Evolutionary conservation across 2,888 invertebrate species (phyloP).

Genomic region (Aporophyla lueneburgensis): DNA sequence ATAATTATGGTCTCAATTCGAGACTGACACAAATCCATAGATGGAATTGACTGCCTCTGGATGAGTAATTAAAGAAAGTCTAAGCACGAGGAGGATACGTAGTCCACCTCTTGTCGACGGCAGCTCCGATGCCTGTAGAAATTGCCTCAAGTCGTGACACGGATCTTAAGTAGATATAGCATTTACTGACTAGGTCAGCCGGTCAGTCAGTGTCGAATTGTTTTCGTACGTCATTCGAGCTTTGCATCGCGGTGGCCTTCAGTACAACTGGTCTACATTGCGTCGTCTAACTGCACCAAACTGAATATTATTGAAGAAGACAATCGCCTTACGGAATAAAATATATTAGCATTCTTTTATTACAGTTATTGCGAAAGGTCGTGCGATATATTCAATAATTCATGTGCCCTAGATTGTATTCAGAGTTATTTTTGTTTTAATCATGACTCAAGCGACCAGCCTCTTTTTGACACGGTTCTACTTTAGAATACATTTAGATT

Average conservation of each 20-base stretch:
- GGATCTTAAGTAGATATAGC: not conserved
- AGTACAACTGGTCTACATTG: conserved; percentile 7
- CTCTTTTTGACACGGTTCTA: not conserved
- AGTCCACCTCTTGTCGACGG: too few relatives aligned
- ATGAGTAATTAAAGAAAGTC: not conserved
- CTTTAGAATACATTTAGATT: not conserved
- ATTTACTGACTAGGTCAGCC: not conserved
- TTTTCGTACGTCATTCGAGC: conserved; percentile 6
- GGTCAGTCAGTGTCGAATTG: not conserved
- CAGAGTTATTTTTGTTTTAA: not conserved
- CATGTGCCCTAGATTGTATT: not conserved
- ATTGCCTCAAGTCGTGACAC: not conserved
- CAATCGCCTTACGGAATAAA: not conserved
- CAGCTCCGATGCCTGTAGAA: not conserved
- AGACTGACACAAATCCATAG: not conserved
- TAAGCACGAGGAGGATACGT: not conserved
- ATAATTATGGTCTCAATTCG: not conserved
- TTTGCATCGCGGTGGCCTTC: conserved; percentile 36
- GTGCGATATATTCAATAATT: not conserved
- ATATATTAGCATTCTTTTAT: not conserved
- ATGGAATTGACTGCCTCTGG: not conserved
- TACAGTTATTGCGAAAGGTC: conserved; percentile 15
- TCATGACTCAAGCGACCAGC: not conserved
- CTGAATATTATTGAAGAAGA: conserved; percentile 5
- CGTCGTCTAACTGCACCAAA: conserved; percentile 22